Percentiles rank a stretch among this genome's conserved stretches.
These are phyloP conservation scores for Anticlea derivata DNA, from an alignment of 2,888 invertebrate species.

Conservation along the genomic window DNA sequence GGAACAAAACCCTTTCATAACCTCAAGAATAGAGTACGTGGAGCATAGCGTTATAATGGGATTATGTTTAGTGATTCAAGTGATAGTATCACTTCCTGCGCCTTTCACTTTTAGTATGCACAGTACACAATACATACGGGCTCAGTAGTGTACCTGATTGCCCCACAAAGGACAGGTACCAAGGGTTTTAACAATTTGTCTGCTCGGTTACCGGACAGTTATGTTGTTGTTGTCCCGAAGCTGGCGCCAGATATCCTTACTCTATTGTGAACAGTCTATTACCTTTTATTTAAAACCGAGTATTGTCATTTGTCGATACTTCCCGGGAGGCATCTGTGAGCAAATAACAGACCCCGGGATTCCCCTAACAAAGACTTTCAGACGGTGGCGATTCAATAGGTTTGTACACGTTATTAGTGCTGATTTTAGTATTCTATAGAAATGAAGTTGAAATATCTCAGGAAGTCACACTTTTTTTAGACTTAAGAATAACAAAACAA, in stretches of 20 bases:
- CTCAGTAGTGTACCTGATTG: conserved; percentile 57
- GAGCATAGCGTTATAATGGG: conserved; percentile 53
- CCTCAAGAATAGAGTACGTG: conserved; percentile 50
- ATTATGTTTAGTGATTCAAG: conserved; percentile 59
- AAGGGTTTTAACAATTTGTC: conserved; percentile 50
- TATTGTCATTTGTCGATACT: conserved; percentile 49
- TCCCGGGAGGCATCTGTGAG: conserved; percentile 46
- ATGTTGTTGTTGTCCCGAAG: conserved; percentile 53
- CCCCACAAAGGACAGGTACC: conserved; percentile 63
- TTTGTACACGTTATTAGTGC: conserved; percentile 31
- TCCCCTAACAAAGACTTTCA: conserved; percentile 41
- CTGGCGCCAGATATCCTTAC: conserved; percentile 70
- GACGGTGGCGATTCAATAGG: conserved; percentile 51
- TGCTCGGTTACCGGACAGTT: conserved; percentile 62
- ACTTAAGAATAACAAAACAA: conserved; percentile 13
- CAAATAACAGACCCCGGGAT: conserved; percentile 38
- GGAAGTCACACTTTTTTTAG: conserved; percentile 15
- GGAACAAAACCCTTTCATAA: conserved; percentile 41
- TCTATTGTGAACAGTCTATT: conserved; percentile 55
- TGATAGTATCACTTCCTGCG: conserved; percentile 68
- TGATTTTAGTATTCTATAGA: conserved; percentile 26
- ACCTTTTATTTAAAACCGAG: conserved; percentile 47
- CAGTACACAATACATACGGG: conserved; percentile 47
- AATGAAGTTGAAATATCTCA: conserved; percentile 25
- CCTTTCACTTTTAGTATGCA: conserved; percentile 59